Evolutionary conservation across 2,797 vertebrate genomes (phyloP), one percentile per base, ranked within the genome.

Genomic region (Chromis chromis): DNA sequence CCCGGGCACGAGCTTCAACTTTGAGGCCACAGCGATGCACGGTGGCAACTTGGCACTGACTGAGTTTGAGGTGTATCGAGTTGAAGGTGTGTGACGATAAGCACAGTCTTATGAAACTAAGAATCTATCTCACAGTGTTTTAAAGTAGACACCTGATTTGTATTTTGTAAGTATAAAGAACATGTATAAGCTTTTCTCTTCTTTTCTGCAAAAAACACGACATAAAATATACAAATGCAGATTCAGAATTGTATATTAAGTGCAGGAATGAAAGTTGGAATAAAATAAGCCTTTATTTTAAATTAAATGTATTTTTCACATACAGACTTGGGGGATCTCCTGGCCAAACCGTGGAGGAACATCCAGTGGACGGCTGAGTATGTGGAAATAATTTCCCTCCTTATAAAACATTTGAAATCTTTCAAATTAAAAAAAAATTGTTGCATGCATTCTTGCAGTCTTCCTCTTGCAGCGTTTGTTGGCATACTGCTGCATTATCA

Each of bases 341-440:
- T 94, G 83, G 54, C 61, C 21, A 92, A 89, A 54, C 91, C 92
- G 6, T 94, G 93, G 93, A 91, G 93, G 78, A 88, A 65, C 24
- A 6, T 85, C 10, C 17, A 73, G 1, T 94, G 91, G 91, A 86
- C 78, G 3, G 17, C 42, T 58, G 78, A 87, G 88, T 90, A 85
- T 14, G 86, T 70, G 36, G 9, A 56, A 70, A 42, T 36, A 11
- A 36, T 36, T 36, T 36, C 2, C 33, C 10, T 36, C 33, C 33
- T 36, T 7, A 36, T 11, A 12, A 36, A 36, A 11, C 28, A 7
- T 5, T 31, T 31, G 25, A 31, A 1, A 31, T 9, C 1, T 36
- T 36, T 12, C 4, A 31, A 31, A 3, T 5, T 3, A 2, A 12
- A 36, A 36, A 36, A 36, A 11, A 36, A 12, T 36, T 36, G 33